Percentiles rank a stretch among this genome's conserved stretches.
These are phyloP conservation scores for Cerastis leucographa DNA, from an alignment of 2,888 invertebrate species.

Conservation along the genomic window DNA sequence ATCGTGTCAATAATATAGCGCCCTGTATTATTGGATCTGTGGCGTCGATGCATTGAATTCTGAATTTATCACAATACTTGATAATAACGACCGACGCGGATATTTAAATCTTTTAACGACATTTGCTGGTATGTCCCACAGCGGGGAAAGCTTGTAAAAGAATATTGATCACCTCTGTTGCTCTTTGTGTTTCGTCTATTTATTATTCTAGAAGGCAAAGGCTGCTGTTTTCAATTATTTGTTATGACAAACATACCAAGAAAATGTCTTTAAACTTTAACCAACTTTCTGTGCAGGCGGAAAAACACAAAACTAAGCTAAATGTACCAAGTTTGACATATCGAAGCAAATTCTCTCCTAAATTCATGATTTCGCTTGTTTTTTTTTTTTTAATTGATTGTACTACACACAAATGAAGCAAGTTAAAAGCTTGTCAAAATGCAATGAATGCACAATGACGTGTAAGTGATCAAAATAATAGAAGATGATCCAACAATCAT, in stretches of 20 bases:
- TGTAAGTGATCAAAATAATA: neutral
- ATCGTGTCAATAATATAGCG: constrained; percentile 32
- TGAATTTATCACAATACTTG: constrained; percentile 46
- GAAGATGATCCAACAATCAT: neutral
- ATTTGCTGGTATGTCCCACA: constrained; percentile 12
- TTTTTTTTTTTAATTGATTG: neutral
- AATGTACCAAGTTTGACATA: too few relatives aligned
- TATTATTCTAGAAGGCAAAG: neutral
- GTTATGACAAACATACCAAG: neutral
- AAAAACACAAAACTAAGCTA: too few relatives aligned
- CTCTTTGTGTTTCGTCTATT: neutral
- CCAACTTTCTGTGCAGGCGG: too few relatives aligned
- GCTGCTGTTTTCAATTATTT: neutral
- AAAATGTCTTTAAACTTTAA: too few relatives aligned
- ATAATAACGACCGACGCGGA: constrained; percentile 23
- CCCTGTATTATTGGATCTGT: constrained; percentile 35
- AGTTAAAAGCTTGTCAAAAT: neutral
- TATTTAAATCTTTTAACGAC: constrained; percentile 44
- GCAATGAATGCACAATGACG: neutral
- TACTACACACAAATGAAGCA: neutral
- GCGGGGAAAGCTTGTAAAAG: neutral
- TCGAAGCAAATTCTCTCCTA: too few relatives aligned
- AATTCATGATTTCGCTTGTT: neutral
- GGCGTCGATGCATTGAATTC: constrained; percentile 10
- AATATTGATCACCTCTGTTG: constrained; percentile 22